Evolutionary conservation across 2,113 vertebrate genomes (phyloP).

Genomic region (Dicaeum eximium): DNA sequence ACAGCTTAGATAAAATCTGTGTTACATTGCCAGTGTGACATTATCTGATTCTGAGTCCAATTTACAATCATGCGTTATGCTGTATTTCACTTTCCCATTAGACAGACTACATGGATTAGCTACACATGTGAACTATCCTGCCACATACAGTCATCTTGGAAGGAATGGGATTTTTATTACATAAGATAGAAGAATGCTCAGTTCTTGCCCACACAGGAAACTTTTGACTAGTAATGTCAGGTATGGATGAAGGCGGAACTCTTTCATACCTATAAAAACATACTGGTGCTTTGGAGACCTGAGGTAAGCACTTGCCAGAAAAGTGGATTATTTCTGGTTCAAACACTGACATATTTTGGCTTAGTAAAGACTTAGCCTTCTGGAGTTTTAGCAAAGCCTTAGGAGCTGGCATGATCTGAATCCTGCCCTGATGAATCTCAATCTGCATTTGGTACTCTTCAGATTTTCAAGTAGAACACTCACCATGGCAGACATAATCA

Average conservation of each 20-base stretch:
- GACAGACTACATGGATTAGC: not conserved
- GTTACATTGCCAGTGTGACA: not conserved
- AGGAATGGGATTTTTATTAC: conserved; percentile 16
- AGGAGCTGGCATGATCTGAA: not conserved
- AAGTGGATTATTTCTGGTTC: not conserved
- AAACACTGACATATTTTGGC: not conserved
- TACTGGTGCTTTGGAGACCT: not conserved
- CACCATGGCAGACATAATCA: not conserved
- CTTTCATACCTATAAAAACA: not conserved
- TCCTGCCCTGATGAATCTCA: not conserved
- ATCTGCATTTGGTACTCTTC: not conserved
- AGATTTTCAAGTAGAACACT: not conserved
- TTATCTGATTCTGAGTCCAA: not conserved
- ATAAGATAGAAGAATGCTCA: conserved; percentile 22
- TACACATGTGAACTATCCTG: not conserved
- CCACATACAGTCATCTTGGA: not conserved
- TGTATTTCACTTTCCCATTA: not conserved
- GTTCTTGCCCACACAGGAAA: conserved; percentile 46
- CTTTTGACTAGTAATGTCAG: conserved; percentile 12
- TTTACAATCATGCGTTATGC: not conserved
- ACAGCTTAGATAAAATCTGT: not conserved
- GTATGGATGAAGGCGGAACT: not conserved
- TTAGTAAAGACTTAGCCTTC: not conserved
- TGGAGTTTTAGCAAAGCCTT: not conserved
- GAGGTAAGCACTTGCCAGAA: not conserved